Percentiles rank a stretch among this genome's conserved stretches.
phyloP scores from a whole-genome alignment of 2,888 invertebrate genomes.

The Phania funesta region DNA sequence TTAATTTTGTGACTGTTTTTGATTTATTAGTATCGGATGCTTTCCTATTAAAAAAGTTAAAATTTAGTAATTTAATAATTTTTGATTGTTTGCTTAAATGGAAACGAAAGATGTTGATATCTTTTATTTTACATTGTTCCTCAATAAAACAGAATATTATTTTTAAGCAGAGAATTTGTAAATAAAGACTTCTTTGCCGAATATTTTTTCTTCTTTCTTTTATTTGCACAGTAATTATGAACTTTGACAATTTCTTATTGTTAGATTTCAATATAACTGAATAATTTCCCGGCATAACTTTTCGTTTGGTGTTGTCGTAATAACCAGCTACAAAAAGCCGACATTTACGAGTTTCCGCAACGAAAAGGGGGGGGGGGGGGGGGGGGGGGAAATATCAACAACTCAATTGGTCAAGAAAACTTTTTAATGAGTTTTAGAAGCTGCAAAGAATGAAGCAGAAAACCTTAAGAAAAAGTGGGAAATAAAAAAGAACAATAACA shows the following conservation, averaged over 20 bases:
- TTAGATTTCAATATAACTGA: conserved; percentile 62
- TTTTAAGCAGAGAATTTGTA: background rate
- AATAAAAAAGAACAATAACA: background rate
- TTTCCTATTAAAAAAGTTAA: no score
- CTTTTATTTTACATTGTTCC: no score
- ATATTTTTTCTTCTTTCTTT: background rate
- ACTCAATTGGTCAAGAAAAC: conserved; percentile 19
- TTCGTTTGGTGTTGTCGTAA: background rate
- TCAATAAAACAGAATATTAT: no score
- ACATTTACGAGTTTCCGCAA: conserved; percentile 1
- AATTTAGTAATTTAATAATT: no score
- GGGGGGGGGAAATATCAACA: background rate
- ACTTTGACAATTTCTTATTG: conserved; percentile 62
- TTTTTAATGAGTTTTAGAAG: conserved; percentile 63
- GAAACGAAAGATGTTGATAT: no score
- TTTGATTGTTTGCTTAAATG: no score
- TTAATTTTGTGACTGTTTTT: no score
- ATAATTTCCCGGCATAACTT: conserved; percentile 35
- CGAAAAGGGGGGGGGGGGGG: background rate
- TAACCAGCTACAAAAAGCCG: background rate
- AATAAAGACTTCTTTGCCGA: conserved; percentile 23
- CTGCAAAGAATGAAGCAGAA: conserved; percentile 28
- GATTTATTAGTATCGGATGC: no score
- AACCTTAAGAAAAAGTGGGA: conserved; percentile 25
- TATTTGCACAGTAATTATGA: conserved; percentile 50